Evolutionary conservation across 2,888 invertebrate species (phyloP).

Genomic region (Lithophane ornitopus): DNA sequence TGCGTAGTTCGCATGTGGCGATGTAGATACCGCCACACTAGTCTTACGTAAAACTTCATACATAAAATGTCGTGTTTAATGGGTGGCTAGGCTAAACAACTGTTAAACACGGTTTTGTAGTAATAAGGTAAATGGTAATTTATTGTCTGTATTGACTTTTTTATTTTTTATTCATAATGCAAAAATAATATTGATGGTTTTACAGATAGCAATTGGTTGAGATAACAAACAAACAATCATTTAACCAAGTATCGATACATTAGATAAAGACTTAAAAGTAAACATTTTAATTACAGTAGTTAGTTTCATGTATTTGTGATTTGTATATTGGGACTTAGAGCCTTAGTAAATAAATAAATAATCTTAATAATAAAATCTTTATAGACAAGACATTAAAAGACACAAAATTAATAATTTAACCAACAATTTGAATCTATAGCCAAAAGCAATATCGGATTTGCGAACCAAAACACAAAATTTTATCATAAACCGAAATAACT

Average conservation of each 20-base stretch:
- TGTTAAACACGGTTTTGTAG: too few species aligned
- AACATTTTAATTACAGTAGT: not conserved
- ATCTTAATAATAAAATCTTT: not conserved
- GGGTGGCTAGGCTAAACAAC: too few species aligned
- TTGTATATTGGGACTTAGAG: too few species aligned
- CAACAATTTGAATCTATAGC: not conserved
- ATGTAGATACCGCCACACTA: too few species aligned
- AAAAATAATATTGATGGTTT: not conserved
- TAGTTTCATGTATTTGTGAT: too few species aligned
- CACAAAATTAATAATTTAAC: constrained; percentile 3
- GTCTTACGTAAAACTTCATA: too few species aligned
- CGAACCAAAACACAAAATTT: constrained; percentile 31
- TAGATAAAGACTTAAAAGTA: not conserved
- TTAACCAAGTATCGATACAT: not conserved
- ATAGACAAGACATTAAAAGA: not conserved
- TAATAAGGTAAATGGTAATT: too few species aligned
- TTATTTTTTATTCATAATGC: not conserved
- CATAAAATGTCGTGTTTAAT: too few species aligned
- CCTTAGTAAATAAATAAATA: too few species aligned
- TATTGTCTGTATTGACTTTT: too few species aligned
- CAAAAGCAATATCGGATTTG: constrained; percentile 16
- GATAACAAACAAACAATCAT: not conserved
- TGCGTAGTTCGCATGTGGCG: too few species aligned
- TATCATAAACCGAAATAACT: constrained; percentile 45
- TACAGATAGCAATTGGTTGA: not conserved